phyloP scores from a whole-genome alignment of 2,797 vertebrate genomes.

The Ara ararauna region DNA sequence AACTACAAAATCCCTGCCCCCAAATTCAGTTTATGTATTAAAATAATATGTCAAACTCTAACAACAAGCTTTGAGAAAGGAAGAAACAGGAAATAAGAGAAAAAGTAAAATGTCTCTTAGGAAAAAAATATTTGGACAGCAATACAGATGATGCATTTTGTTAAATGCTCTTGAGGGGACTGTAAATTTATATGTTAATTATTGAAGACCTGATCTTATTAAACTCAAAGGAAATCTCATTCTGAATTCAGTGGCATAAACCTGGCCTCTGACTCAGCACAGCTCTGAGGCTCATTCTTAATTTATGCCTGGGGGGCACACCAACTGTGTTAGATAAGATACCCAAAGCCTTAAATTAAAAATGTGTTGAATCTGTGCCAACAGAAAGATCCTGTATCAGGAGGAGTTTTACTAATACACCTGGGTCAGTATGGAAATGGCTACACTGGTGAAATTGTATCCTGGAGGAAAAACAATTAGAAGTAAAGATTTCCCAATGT shows the following conservation, averaged over 20 bases:
- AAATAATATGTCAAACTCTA: background rate
- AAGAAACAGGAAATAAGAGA: conserved; percentile 2
- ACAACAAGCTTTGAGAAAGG: background rate
- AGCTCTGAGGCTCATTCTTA: background rate
- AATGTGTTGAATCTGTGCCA: background rate
- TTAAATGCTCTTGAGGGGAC: background rate
- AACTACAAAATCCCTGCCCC: background rate
- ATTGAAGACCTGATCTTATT: background rate
- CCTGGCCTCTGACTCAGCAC: background rate
- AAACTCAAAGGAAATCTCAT: background rate
- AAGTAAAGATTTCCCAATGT: background rate
- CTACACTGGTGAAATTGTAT: background rate
- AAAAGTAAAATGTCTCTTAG: background rate
- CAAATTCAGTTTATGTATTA: background rate
- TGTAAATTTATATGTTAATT: background rate
- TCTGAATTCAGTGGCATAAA: background rate
- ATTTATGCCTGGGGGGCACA: background rate
- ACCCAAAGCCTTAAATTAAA: background rate
- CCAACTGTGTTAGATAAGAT: background rate
- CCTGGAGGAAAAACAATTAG: background rate
- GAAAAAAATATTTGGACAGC: background rate
- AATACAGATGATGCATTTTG: background rate
- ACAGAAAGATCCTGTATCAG: background rate
- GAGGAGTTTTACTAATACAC: background rate
- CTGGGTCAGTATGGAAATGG: background rate